Evolutionary conservation across 2,888 invertebrate genomes (phyloP).

Genomic region (Acrobasis suavella): DNA sequence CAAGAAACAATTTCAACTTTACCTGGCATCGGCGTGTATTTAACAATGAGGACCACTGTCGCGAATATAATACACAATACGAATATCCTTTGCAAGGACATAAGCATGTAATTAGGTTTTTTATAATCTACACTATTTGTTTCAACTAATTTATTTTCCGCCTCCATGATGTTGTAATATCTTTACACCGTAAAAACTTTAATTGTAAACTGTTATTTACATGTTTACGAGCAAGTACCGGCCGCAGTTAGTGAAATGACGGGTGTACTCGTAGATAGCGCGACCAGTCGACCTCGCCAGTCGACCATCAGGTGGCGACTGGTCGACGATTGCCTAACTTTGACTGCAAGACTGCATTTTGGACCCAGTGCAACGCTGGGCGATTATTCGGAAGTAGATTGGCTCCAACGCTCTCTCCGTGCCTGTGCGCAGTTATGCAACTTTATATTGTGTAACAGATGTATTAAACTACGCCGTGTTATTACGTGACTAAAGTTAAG

Average conservation of each 20-base stretch:
- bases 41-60: conserved; percentile 86
- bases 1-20: conserved; percentile 28
- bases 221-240: conserved; percentile 39
- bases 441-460: conserved; percentile 58
- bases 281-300: conserved; percentile 72
- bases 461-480: conserved; percentile 25
- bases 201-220: conserved; percentile 32
- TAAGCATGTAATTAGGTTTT: conserved; percentile 80
- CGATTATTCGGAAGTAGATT: conserved; percentile 70
- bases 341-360: conserved; percentile 39
- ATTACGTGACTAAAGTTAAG: conserved; percentile 27
- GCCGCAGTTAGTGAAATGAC: conserved; percentile 29
- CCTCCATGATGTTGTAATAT: conserved; percentile 48
- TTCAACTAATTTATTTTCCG: conserved; percentile 55
- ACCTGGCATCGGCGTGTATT: conserved; percentile 89
- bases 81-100: conserved; percentile 85
- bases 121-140: conserved; percentile 47
- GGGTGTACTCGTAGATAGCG: conserved; percentile 34
- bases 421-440: conserved; percentile 54
- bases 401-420: conserved; percentile 56
- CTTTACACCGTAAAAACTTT: background rate
- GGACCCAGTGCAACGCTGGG: conserved; percentile 38
- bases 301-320: conserved; percentile 69
- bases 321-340: conserved; percentile 47
- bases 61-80: conserved; percentile 85